phyloP scores from a whole-genome alignment of 1,140 invertebrate genomes.

The Euborellia annulipes region DNA sequence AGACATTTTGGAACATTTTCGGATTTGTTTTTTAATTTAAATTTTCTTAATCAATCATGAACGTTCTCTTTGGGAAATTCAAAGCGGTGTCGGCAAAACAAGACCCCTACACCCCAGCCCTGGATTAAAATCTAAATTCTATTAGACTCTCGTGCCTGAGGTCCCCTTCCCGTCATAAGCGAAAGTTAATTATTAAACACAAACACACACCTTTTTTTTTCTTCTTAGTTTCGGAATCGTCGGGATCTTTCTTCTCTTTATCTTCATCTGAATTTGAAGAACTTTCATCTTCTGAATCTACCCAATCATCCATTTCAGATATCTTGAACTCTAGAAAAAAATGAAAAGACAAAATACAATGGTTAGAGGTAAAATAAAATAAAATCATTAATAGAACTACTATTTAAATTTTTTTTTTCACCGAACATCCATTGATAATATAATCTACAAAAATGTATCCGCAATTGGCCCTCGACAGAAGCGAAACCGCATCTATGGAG shows the following conservation, averaged over 20 bases:
- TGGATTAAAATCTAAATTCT: too few relatives aligned
- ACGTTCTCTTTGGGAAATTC: too few relatives aligned
- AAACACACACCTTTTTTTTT: constrained; percentile 50
- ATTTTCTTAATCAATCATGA: too few relatives aligned
- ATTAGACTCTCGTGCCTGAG: too few relatives aligned
- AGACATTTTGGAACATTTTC: too few relatives aligned
- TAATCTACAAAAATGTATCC: constrained; percentile 5
- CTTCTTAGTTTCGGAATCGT: constrained; percentile 45
- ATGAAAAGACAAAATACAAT: not conserved
- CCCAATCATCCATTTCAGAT: constrained; percentile 90
- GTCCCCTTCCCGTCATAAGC: too few relatives aligned
- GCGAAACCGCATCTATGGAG: too few relatives aligned
- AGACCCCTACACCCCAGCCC: too few relatives aligned
- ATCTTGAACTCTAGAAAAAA: constrained; percentile 53
- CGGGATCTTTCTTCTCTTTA: constrained; percentile 42
- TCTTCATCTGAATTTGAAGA: constrained; percentile 48
- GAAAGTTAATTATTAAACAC: too few relatives aligned
- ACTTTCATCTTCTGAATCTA: constrained; percentile 59
- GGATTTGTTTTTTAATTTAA: too few relatives aligned
- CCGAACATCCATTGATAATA: not conserved
- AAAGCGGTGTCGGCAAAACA: too few relatives aligned
- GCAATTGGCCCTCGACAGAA: not conserved
- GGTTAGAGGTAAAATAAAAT: not conserved
- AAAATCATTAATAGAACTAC: constrained; percentile 3
- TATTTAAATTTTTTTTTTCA: too few relatives aligned